Evolutionary conservation across 2,113 vertebrate species (phyloP).

Genomic region (Ivindomyrus marchei): DNA sequence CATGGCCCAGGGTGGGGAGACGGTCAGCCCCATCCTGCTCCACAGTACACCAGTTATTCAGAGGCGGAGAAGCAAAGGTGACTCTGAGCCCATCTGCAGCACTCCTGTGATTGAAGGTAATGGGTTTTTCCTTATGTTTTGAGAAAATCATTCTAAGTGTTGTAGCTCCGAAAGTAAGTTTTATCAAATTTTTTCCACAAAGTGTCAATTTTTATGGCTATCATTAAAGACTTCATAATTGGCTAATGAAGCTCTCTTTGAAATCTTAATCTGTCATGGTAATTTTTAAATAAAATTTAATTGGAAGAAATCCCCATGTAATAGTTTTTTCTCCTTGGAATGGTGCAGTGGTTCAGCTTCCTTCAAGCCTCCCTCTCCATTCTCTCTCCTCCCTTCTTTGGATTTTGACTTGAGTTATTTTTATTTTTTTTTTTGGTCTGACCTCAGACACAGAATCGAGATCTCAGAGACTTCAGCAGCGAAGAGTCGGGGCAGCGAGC

Average conservation of each 20-base stretch:
- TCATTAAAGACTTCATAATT: constrained; percentile 22
- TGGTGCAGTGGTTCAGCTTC: neutral
- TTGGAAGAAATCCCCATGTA: constrained; percentile 1
- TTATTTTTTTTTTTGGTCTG: neutral
- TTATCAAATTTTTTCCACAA: neutral
- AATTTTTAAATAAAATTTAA: constrained; percentile 26
- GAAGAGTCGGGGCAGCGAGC: constrained; percentile 62
- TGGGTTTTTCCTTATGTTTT: neutral
- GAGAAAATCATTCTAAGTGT: neutral
- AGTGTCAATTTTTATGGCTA: constrained; percentile 19
- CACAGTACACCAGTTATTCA: constrained; percentile 76
- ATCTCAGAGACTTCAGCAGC: constrained; percentile 67
- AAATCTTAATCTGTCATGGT: constrained; percentile 16
- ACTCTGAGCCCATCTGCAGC: constrained; percentile 61
- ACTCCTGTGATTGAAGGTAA: constrained; percentile 75
- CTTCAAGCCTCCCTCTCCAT: neutral
- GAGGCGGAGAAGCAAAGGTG: constrained; percentile 44
- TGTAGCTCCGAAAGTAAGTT: neutral
- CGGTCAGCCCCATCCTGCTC: constrained; percentile 50
- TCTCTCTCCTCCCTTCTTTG: neutral
- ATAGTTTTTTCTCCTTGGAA: neutral
- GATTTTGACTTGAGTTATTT: neutral
- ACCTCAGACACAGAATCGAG: constrained; percentile 57
- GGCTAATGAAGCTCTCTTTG: constrained; percentile 6
- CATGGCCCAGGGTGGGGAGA: constrained; percentile 41